Conservation (phyloP, 1,140 invertebrate species). For the Cataglyphis hispanica region DNA sequence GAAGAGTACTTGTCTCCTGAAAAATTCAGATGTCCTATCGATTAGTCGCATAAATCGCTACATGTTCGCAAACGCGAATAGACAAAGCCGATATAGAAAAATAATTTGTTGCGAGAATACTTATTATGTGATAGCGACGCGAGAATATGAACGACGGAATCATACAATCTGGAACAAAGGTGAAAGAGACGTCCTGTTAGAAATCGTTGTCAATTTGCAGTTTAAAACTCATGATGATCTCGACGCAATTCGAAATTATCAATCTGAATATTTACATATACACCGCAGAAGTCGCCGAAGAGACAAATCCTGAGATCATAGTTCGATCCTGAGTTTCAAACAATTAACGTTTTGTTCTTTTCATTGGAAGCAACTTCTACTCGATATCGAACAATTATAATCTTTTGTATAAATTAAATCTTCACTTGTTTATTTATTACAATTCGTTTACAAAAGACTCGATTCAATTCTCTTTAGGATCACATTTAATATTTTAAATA, state of each 20-base stretch:
- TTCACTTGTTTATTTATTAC: too few species aligned
- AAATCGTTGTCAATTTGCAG: not conserved
- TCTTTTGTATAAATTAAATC: too few species aligned
- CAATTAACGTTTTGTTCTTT: not conserved
- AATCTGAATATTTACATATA: not conserved
- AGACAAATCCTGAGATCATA: slow-evolving; percentile 8
- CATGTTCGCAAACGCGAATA: not conserved
- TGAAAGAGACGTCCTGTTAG: slow-evolving; percentile 26
- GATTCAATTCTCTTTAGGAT: slow-evolving; percentile 1
- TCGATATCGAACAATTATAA: not conserved
- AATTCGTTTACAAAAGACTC: not conserved
- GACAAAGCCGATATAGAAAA: not conserved
- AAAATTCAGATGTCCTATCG: slow-evolving; percentile 65
- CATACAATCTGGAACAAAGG: slow-evolving; percentile 67
- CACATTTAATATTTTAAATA: not conserved
- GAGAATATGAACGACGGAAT: not conserved
- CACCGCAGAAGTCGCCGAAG: not conserved
- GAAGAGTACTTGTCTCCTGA: slow-evolving; percentile 46
- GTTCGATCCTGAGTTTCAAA: not conserved
- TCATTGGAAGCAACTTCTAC: not conserved
- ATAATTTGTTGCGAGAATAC: not conserved
- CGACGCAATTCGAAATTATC: not conserved
- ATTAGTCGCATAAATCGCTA: slow-evolving; percentile 35
- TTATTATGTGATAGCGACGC: not conserved
- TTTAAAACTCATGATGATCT: not conserved